Base-by-base conservation (phyloP, 2,113 vertebrate species). In the Pedetes capensis region DNA sequence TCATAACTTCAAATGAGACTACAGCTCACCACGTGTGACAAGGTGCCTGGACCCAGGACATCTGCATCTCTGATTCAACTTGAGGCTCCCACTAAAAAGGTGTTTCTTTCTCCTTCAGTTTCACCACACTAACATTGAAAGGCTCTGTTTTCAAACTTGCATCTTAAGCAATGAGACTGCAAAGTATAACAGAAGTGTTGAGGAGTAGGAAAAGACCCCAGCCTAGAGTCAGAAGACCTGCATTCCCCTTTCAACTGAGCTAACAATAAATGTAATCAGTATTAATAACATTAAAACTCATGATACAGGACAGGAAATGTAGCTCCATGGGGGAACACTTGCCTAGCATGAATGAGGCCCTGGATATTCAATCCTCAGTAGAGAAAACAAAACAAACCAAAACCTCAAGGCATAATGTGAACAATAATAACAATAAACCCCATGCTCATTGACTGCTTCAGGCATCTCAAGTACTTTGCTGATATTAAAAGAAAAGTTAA, bases 1-100 rank as follows among this genome's bases (percentile, higher is more conserved):
- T 96, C 95, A 79, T n/a, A 44, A 89, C 93, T 97, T 96, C 91
- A 96, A 96, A 97, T 87, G 74, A 92, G 44, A 95, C 69, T 34
- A 71, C 83, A 76, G 81, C 75, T 87, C 23, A 84, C 69, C 69
- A 78, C 6, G 22, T 66, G 57, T 78, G 93, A 87, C 92, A 87
- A 89, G 44, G 80, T 59, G 68, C 51, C 82, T 63, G 81, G 25
- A 47, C 49, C 66, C 75, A 93, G 37, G 71, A 69, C 23, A 12
- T 78, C 93, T 87, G 49, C n/a, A 85, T 20, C 79, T 55, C 22
- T 12, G 37, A 87, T 80, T 63, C 72, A 53, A 75, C 59, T n/a
- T 61, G 57, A 29, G 76, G 17, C 42, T 93, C 29, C 6, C 9
- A 9, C 64, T 53, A 86, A 68, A 32, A 68, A 93, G 18, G 17